Conservation (phyloP, 2,888 invertebrate species). For the Nomada hirtipes region DNA sequence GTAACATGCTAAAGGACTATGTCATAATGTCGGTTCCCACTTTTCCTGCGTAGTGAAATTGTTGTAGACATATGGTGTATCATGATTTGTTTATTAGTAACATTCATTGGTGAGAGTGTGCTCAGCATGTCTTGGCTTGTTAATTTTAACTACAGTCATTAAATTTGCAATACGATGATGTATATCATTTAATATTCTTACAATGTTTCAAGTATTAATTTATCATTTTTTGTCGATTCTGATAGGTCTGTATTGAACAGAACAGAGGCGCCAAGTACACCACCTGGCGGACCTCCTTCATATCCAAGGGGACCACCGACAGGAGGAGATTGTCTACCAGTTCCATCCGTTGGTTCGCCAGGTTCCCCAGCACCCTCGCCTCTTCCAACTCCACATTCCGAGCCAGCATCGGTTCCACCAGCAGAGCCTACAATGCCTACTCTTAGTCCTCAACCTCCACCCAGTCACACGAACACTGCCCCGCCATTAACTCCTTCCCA, state of each 20-base stretch:
- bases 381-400: conserved; percentile 89
- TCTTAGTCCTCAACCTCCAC: conserved; percentile 89
- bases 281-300: conserved; percentile 88
- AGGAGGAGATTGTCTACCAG: conserved; percentile 81
- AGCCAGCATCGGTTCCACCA: conserved; percentile 88
- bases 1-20: background rate
- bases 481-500: conserved; percentile 82
- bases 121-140: conserved; percentile 36
- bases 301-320: conserved; percentile 87
- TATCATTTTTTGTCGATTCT: conserved; percentile 28
- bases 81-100: background rate
- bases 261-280: conserved; percentile 85
- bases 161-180: background rate
- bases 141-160: conserved; percentile 12
- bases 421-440: conserved; percentile 89
- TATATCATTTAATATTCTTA: background rate
- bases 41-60: background rate
- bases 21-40: background rate
- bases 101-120: conserved; percentile 7
- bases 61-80: conserved; percentile 17
- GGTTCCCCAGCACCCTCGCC: conserved; percentile 90
- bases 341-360: conserved; percentile 85
- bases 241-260: conserved; percentile 76
- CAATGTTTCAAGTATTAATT: conserved; percentile 17
- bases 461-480: conserved; percentile 83